Percentiles rank a stretch among this genome's conserved stretches.
Evolutionary conservation across 2,888 invertebrate species (phyloP).

Genomic region (Drosophila neotestacea): DNA sequence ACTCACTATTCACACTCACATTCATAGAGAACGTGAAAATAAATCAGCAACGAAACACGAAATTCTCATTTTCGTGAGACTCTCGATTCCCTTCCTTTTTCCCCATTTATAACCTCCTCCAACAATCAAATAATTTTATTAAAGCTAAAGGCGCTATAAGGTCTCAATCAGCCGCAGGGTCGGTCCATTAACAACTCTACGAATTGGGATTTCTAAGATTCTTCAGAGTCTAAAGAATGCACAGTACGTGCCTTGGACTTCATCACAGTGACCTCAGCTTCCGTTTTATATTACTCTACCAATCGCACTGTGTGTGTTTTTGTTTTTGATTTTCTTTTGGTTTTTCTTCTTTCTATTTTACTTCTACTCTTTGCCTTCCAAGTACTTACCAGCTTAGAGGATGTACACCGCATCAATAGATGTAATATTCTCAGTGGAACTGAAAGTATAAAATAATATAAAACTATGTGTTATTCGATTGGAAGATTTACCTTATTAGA

Average conservation of each 20-base stretch:
- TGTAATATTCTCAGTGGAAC: neutral
- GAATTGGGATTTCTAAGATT: slow-evolving; percentile 12
- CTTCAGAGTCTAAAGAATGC: slow-evolving; percentile 37
- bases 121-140: slow-evolving; percentile 15
- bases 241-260: slow-evolving; percentile 43
- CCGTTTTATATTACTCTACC: slow-evolving; percentile 36
- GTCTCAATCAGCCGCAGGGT: slow-evolving; percentile 11
- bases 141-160: slow-evolving; percentile 6
- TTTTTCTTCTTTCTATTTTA: slow-evolving; percentile 1
- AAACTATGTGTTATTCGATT: neutral
- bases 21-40: slow-evolving; percentile 24
- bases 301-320: slow-evolving; percentile 17
- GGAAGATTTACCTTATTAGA: neutral
- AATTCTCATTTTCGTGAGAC: slow-evolving; percentile 39
- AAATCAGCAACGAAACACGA: slow-evolving; percentile 36
- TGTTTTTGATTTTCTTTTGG: neutral
- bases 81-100: slow-evolving; percentile 7
- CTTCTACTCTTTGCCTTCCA: neutral
- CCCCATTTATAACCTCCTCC: neutral
- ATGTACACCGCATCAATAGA: neutral
- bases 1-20: neutral
- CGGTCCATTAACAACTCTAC: slow-evolving; percentile 6
- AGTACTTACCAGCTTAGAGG: slow-evolving; percentile 30
- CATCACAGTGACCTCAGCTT: slow-evolving; percentile 43
- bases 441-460: neutral